Base-by-base conservation (phyloP, 1,140 invertebrate species). In the Orussus abietinus region DNA sequence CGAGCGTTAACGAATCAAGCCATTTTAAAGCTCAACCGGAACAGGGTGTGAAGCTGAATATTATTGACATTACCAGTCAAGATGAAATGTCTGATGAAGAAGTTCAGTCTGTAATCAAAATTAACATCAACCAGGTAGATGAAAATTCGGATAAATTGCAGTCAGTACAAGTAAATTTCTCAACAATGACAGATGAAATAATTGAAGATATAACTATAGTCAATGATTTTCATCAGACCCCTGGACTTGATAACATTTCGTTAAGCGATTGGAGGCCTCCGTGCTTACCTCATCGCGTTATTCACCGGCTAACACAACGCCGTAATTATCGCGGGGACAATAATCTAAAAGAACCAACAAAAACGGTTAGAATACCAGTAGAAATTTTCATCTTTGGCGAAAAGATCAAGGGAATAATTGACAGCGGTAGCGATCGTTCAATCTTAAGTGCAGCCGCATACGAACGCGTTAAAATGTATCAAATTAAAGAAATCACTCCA, bases 361-460 rank as follows among this genome's bases (percentile, higher is more conserved):
- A 40, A 28, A 15, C 21, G 10, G 11, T 40, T 3, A 39, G 12
- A 36, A 39, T 43, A 6, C 37, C 37, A 3, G 26, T 49, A 1
- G 37, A 38, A 28, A 45, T 49, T 15, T 44, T 37, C 2, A 38
- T 48, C 13, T 44, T 38, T 29, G 41, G 41, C n/a, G 20, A 39
- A 35, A 44, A 39, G 25, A 35, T 49, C 18, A 21, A 4, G 6
- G 42, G 47, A 19, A 45, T 49, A 9, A 36, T 49, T 5, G 47
- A 49, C 13, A 43, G 46, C 30, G 46, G 46, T 2, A 49, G 46
- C 15, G 46, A 44, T n/a, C 9, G 41, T 19, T 44, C 47, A 18
- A 40, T 32, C 38, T 30, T 49, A 33, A 45, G 42, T 12, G 15
- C 26, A 31, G 5, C 13, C 0, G 31, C 32, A 11, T 40, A 40